A percentile compares a stretch with the other conserved stretches of the same genome.
phyloP scores from a whole-genome alignment of 2,888 invertebrate genomes.

The Callyntrura sp. region DNA sequence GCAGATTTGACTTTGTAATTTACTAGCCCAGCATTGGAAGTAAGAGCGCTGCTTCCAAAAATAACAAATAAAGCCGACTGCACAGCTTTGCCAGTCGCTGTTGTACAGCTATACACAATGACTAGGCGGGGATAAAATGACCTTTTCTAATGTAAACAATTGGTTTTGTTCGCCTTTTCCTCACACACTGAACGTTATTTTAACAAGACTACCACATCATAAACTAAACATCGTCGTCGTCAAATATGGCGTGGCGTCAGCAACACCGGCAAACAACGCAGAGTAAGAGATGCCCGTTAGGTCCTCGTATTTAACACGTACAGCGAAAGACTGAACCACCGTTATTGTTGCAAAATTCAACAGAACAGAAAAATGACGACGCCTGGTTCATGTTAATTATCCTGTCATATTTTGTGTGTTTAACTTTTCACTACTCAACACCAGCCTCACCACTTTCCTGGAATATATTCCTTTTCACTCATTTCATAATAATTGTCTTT shows the following conservation, averaged over 20 bases:
- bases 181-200: no score
- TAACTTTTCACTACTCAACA: constrained; percentile 7
- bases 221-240: constrained; percentile 10
- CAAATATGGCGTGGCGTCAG: neutral
- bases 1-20: neutral
- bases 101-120: neutral
- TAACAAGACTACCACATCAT: neutral
- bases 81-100: neutral
- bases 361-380: neutral
- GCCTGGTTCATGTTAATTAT: neutral
- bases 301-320: neutral
- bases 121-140: neutral
- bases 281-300: neutral
- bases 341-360: constrained; percentile 7
- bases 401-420: neutral
- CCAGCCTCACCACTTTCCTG: constrained; percentile 18
- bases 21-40: neutral
- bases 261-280: neutral
- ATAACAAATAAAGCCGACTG: neutral
- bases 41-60: constrained; percentile 6
- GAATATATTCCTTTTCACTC: neutral
- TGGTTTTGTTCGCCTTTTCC: neutral
- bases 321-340: no score
- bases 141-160: constrained; percentile 30
- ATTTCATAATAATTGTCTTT: no score